phyloP scores from a whole-genome alignment of 2,888 invertebrate genomes.

The Cyrtodaria siliqua region DNA sequence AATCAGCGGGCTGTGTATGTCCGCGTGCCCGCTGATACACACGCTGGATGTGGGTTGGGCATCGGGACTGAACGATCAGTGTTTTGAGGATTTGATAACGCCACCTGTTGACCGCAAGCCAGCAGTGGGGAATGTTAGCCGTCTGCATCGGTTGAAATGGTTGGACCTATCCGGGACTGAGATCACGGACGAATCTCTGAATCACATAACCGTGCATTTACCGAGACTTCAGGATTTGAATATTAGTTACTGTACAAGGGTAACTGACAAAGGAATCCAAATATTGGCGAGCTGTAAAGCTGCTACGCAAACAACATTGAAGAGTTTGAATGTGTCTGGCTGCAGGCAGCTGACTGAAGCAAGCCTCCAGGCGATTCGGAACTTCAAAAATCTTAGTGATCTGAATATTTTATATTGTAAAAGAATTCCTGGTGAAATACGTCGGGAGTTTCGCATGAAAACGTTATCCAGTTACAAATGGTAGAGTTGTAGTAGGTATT shows the following conservation, averaged over 20 bases:
- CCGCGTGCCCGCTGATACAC: slow-evolving; percentile 92
- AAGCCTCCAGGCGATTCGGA: slow-evolving; percentile 51
- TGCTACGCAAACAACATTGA: slow-evolving; percentile 59
- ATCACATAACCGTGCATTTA: slow-evolving; percentile 83
- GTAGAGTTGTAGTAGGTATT: slow-evolving; percentile 6
- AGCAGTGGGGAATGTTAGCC: slow-evolving; percentile 90
- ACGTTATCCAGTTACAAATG: slow-evolving; percentile 33
- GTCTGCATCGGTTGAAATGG: slow-evolving; percentile 91
- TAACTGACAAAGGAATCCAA: slow-evolving; percentile 95
- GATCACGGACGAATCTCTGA: slow-evolving; percentile 94
- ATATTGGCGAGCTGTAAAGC: slow-evolving; percentile 66
- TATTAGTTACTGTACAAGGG: slow-evolving; percentile 94
- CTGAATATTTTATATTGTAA: slow-evolving; percentile 55
- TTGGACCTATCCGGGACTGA: slow-evolving; percentile 95
- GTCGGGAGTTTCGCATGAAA: slow-evolving; percentile 23
- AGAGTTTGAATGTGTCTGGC: slow-evolving; percentile 66
- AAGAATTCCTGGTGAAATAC: slow-evolving; percentile 51
- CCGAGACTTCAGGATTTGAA: slow-evolving; percentile 90
- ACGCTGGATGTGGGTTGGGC: slow-evolving; percentile 94
- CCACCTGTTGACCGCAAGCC: slow-evolving; percentile 95
- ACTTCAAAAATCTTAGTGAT: slow-evolving; percentile 44
- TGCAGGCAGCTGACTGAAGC: slow-evolving; percentile 68
- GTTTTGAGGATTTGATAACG: slow-evolving; percentile 93
- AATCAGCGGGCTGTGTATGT: slow-evolving; percentile 92
- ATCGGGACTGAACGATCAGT: slow-evolving; percentile 93